Evolutionary conservation across 2,797 vertebrate species (phyloP), one percentile per base, ranked within the genome.

Genomic region (Nyctalus aviator): DNA sequence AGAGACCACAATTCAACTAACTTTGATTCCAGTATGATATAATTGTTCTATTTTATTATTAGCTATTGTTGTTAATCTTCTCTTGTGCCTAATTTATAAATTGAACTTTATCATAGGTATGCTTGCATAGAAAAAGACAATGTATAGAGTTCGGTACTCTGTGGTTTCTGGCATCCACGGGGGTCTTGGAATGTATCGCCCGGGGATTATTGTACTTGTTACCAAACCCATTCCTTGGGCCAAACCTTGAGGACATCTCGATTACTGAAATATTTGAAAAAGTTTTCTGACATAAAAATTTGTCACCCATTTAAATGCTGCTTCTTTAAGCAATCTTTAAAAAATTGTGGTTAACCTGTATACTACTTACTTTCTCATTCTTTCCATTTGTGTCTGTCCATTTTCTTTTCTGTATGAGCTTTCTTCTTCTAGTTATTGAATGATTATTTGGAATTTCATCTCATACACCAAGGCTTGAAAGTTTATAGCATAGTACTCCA

Each of bases 391-490:
- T 57, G 17, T 95, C 89, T 81, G 37, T 25, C 27, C 3, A 3
- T 73, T 85, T 94, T 77, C 23, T 90, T 84, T 79, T 81, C 18
- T 84, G 25, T 21, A 2, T 23, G 12, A 46, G 0, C 17, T 69
- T 20, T 57, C 62, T 89, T 59, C 23, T 72, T 68, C 25, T 30
- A 44, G n/a, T 71, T 91, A 50, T 72, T 91, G 6, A 73, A 69
- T 37, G 50, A 89, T 72, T 71, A 95, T 55, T 88, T 91, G 46
- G 82, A 92, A 87, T 78, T 95, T 95, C 6, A 84, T 3, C 69
- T 90, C 17, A 12, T 81, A 76, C 6, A 71, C 18, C 59, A 88
- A 41, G 23, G 37, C 44, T 91, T 94, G 27, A 44, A 37, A 81
- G 12, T 64, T 90, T 77, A 90, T 21, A 50, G 30, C 8, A 15